Conservation (phyloP, 2,113 vertebrate genomes). For the Muntiacus muntjak region DNA sequence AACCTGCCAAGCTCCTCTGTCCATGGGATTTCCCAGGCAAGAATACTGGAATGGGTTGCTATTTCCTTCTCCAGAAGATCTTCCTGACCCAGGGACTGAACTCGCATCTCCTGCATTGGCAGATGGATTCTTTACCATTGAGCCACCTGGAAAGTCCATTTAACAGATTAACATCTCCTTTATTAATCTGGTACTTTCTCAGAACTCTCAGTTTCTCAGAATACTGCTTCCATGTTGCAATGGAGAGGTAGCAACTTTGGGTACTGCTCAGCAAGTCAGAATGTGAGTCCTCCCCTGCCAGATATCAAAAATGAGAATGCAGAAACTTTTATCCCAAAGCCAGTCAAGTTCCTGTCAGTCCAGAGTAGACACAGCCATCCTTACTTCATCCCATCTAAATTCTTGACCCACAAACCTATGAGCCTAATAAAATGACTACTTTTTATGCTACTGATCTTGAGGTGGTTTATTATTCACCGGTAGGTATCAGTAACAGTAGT, state of each 20-base stretch:
- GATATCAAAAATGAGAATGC: background rate
- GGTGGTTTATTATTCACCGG: background rate
- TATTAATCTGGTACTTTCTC: background rate
- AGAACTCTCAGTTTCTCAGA: background rate
- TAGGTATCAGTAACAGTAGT: background rate
- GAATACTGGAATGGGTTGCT: background rate
- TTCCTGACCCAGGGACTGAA: background rate
- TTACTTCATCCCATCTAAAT: background rate
- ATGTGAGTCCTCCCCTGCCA: background rate
- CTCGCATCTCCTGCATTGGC: background rate
- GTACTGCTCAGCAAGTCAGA: background rate
- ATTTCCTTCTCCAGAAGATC: background rate
- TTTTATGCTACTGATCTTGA: background rate
- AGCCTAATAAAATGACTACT: background rate
- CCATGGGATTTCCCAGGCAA: background rate
- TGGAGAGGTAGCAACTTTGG: background rate
- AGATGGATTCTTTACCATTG: background rate
- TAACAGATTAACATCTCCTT: background rate
- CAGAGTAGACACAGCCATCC: background rate
- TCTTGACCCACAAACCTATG: background rate
- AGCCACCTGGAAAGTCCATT: background rate
- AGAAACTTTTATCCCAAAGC: background rate
- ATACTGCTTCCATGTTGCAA: background rate
- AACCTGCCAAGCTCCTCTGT: background rate
- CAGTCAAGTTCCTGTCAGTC: rapidly evolving